Evolutionary conservation across 2,113 vertebrate species (phyloP).

Genomic region (Urocolius indicus): DNA sequence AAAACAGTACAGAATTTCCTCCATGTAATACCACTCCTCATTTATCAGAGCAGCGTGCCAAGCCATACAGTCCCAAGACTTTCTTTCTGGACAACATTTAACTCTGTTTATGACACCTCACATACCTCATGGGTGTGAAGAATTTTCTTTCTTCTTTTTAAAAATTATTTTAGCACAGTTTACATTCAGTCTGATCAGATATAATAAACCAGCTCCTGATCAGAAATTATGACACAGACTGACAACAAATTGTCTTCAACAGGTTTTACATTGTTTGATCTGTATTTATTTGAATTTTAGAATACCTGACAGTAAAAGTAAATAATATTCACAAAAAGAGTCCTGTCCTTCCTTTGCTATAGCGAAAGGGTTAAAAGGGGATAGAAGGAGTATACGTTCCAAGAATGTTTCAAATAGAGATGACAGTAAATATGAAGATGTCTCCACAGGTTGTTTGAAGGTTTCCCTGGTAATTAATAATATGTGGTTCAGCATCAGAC

Average conservation of each 20-base stretch:
- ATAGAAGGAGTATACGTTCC: not conserved
- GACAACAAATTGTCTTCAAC: not conserved
- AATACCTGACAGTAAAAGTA: not conserved
- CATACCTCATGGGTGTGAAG: not conserved
- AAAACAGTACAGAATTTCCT: not conserved
- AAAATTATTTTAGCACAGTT: not conserved
- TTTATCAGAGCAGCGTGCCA: not conserved
- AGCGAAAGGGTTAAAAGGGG: not conserved
- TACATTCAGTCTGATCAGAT: not conserved
- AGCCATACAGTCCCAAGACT: not conserved
- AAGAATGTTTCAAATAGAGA: not conserved
- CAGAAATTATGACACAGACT: not conserved
- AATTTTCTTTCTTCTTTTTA: not conserved
- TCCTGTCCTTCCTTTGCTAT: not conserved
- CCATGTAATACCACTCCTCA: not conserved
- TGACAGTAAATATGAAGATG: not conserved
- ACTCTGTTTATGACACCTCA: not conserved
- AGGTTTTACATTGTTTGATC: not conserved
- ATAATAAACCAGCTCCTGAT: not conserved
- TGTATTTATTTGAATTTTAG: not conserved
- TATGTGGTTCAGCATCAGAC: not conserved
- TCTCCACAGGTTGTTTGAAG: not conserved
- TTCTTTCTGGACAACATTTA: not conserved
- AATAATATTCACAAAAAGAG: not conserved
- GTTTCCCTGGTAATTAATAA: not conserved